These are phyloP conservation scores for Actias luna DNA, from an alignment of 2,888 invertebrate species.

Conservation along the genomic window DNA sequence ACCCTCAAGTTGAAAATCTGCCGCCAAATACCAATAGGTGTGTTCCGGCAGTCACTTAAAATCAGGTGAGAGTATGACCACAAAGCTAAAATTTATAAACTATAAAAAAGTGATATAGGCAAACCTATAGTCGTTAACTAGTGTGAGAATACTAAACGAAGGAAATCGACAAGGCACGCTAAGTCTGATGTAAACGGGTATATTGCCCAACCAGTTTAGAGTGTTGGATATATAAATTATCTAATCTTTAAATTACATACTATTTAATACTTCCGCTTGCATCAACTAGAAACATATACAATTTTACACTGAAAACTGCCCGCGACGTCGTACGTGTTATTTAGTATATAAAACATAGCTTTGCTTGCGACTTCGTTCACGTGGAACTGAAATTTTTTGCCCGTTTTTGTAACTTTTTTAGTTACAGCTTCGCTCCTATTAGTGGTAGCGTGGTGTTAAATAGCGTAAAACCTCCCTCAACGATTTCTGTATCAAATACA, in stretches of 20 bases:
- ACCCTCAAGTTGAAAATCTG: too few relatives aligned
- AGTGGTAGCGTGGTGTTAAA: too few relatives aligned
- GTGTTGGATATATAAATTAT: background rate
- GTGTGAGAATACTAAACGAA: background rate
- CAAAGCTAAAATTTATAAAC: too few relatives aligned
- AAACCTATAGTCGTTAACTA: background rate
- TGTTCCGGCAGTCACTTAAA: too few relatives aligned
- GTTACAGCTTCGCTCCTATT: too few relatives aligned
- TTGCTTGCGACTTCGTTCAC: too few relatives aligned
- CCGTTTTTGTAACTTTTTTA: too few relatives aligned
- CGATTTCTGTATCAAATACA: too few relatives aligned
- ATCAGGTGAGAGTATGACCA: too few relatives aligned
- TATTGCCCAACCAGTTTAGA: background rate
- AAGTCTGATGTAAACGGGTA: background rate
- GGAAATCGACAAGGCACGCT: conserved; percentile 1
- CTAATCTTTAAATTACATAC: background rate
- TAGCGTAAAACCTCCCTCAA: too few relatives aligned
- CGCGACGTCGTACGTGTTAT: background rate
- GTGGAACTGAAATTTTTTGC: too few relatives aligned
- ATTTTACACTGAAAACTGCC: background rate
- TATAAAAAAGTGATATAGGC: background rate
- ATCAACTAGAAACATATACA: background rate
- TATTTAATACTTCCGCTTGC: background rate
- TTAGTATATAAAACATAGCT: background rate
- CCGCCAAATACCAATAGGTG: too few relatives aligned